These are phyloP conservation scores for Caranx ignobilis DNA, from an alignment of 2,113 vertebrate genomes.

Conservation along the genomic window DNA sequence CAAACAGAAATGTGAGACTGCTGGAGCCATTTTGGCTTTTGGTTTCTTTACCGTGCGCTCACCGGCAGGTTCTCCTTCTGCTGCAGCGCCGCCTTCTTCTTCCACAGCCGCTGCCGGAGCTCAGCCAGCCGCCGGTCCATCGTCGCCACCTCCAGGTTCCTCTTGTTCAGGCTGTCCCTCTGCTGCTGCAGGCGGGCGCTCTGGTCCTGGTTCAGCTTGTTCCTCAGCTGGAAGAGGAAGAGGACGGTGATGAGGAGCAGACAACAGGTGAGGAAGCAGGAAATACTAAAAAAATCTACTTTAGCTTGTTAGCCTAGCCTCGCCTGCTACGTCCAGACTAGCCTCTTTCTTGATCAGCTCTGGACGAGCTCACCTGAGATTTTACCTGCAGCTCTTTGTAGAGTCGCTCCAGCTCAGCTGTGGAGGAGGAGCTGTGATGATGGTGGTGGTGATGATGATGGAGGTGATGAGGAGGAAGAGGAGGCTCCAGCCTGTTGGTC, in stretches of 20 bases:
- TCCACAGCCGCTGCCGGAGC: constrained; percentile 93
- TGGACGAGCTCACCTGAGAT: too few relatives aligned
- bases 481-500: constrained; percentile 87
- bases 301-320: not conserved
- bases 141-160: constrained; percentile 90
- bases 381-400: constrained; percentile 95
- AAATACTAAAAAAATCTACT: not conserved
- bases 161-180: constrained; percentile 91
- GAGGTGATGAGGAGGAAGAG: not conserved
- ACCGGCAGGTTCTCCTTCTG: constrained; percentile 92
- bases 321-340: too few relatives aligned
- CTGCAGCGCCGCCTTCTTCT: constrained; percentile 94
- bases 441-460: not conserved
- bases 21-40: not conserved
- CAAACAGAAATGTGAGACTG: not conserved
- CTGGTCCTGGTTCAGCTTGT: constrained; percentile 95
- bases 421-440: constrained; percentile 59
- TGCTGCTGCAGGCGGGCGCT: constrained; percentile 92
- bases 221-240: constrained; percentile 85
- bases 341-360: too few relatives aligned
- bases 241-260: not conserved
- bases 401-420: constrained; percentile 90
- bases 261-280: not conserved
- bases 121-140: constrained; percentile 94
- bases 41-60: constrained; percentile 51